Percentiles rank a stretch among this genome's conserved stretches.
Evolutionary conservation across 2,113 vertebrate species (phyloP).

Genomic region (Oreochromis spilurus): DNA sequence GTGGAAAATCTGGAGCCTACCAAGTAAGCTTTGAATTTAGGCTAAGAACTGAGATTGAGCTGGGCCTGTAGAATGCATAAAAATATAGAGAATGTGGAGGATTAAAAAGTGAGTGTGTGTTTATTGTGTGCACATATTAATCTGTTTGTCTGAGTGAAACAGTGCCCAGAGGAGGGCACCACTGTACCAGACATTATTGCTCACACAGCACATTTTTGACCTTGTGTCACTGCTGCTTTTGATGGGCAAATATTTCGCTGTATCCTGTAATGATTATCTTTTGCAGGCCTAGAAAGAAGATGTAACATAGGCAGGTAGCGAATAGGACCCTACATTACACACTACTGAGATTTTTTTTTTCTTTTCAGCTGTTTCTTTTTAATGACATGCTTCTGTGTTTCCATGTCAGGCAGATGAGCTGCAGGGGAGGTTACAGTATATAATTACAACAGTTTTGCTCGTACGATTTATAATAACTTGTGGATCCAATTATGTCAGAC

Average conservation of each 20-base stretch:
- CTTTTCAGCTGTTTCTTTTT: not conserved
- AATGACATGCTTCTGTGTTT: not conserved
- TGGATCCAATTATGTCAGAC: not conserved
- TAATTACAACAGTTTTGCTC: not conserved
- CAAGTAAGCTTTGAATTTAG: not conserved
- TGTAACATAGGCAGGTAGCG: not conserved
- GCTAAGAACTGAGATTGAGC: not conserved
- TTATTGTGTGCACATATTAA: not conserved
- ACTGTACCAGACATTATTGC: constrained; percentile 32
- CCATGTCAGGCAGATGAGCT: not conserved
- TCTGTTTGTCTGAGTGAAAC: not conserved
- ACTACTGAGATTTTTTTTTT: not conserved
- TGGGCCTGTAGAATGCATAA: not conserved
- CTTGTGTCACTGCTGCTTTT: not conserved
- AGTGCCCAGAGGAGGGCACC: constrained; percentile 68
- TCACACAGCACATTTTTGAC: not conserved
- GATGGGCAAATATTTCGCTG: not conserved
- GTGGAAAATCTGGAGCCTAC: not conserved
- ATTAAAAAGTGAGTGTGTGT: not conserved
- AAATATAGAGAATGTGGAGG: not conserved
- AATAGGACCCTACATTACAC: not conserved
- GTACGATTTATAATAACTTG: not conserved
- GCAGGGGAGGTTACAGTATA: not conserved
- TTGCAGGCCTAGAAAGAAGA: not conserved
- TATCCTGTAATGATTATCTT: not conserved